A percentile compares a stretch with the other conserved stretches of the same genome.
phyloP scores from a whole-genome alignment of 2,888 invertebrate genomes.

The Chouioia cunea region DNA sequence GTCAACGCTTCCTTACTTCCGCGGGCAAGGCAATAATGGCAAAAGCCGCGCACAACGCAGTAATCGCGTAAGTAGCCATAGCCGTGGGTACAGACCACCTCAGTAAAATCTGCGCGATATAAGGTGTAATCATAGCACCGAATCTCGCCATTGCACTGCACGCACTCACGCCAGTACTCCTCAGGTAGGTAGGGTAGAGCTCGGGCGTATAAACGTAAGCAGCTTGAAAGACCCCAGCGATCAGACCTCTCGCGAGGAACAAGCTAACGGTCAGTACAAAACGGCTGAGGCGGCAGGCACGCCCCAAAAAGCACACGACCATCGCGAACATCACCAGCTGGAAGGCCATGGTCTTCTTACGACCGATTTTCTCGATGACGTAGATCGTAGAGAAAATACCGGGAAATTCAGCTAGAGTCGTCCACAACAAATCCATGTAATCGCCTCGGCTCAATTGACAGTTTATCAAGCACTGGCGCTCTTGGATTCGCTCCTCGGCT shows the following conservation, averaged over 20 bases:
- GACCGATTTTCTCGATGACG: slow-evolving; percentile 89
- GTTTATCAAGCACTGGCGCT: slow-evolving; percentile 71
- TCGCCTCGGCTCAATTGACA: slow-evolving; percentile 84
- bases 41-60: slow-evolving; percentile 81
- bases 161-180: slow-evolving; percentile 92
- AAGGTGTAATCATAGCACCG: slow-evolving; percentile 94
- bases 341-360: slow-evolving; percentile 93
- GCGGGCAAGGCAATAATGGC: slow-evolving; percentile 87
- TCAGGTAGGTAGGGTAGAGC: slow-evolving; percentile 90
- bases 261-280: slow-evolving; percentile 84
- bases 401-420: slow-evolving; percentile 94
- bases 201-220: slow-evolving; percentile 97
- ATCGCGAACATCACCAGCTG: slow-evolving; percentile 89
- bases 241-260: slow-evolving; percentile 90
- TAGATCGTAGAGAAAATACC: slow-evolving; percentile 91
- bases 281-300: slow-evolving; percentile 77
- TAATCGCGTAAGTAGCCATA: slow-evolving; percentile 82
- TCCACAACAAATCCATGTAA: slow-evolving; percentile 93
- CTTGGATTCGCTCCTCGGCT: slow-evolving; percentile 59
- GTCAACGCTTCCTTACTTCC: slow-evolving; percentile 80
- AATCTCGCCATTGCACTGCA: slow-evolving; percentile 92
- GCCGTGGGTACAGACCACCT: slow-evolving; percentile 81
- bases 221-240: slow-evolving; percentile 94
- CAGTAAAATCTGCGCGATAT: slow-evolving; percentile 90
- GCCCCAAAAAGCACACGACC: slow-evolving; percentile 80